phyloP scores from a whole-genome alignment of 2,888 invertebrate species.

The Mythimna albipuncta region DNA sequence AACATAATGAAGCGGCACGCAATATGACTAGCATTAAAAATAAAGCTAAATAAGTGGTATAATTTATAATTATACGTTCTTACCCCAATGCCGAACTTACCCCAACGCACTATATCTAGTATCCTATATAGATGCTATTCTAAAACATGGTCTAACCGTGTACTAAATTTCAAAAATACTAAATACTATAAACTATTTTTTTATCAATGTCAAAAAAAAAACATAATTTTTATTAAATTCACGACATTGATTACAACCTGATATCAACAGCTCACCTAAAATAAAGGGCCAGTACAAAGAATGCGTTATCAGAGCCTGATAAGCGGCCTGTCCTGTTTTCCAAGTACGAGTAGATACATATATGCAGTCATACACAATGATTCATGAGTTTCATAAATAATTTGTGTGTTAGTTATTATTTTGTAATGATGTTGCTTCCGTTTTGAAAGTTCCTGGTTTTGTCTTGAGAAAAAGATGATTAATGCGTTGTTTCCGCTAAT shows the following conservation, averaged over 20 bases:
- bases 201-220: not conserved
- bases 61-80: no score
- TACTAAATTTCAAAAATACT: no score
- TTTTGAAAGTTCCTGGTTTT: conserved; percentile 53
- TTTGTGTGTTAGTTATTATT: conserved; percentile 27
- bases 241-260: conserved; percentile 60
- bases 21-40: no score
- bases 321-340: conserved; percentile 85
- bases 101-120: no score
- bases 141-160: no score
- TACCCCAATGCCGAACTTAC: no score
- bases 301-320: conserved; percentile 80
- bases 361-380: conserved; percentile 75
- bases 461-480: conserved; percentile 36
- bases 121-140: no score
- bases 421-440: conserved; percentile 47
- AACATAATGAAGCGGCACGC: no score
- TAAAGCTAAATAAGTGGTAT: no score
- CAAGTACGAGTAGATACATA: conserved; percentile 69
- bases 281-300: conserved; percentile 74
- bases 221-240: conserved; percentile 37
- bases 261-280: conserved; percentile 70
- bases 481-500: conserved; percentile 16
- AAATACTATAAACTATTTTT: no score
- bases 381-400: conserved; percentile 68